A percentile compares a stretch with the other conserved stretches of the same genome.
Evolutionary conservation across 2,888 invertebrate genomes (phyloP).

Genomic region (Omphaloscelis lunosa): DNA sequence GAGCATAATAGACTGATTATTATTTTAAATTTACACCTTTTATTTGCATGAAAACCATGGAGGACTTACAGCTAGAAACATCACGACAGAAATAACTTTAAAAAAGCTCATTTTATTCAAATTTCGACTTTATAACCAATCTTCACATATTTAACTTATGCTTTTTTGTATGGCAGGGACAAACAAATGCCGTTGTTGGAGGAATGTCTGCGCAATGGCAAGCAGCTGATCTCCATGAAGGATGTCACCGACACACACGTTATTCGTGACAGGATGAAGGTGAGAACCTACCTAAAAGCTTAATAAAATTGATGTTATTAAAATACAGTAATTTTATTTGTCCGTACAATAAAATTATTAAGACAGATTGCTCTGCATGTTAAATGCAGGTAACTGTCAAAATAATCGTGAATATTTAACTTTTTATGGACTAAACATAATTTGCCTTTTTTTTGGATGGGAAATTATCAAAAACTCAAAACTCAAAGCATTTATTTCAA

Average conservation of each 20-base stretch:
- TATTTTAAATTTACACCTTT: no score
- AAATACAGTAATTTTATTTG: no score
- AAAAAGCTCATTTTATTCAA: not conserved
- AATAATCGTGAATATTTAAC: no score
- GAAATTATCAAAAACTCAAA: no score
- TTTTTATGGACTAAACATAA: no score
- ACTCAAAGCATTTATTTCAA: no score
- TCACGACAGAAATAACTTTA: not conserved
- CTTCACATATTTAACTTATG: not conserved
- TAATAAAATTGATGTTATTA: no score
- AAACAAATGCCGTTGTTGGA: constrained; percentile 93
- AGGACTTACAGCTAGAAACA: not conserved
- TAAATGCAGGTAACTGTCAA: no score
- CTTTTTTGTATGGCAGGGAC: constrained; percentile 82
- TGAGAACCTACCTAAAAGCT: not conserved
- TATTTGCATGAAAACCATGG: not conserved
- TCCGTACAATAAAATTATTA: no score
- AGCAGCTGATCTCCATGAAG: constrained; percentile 94
- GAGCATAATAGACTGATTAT: no score
- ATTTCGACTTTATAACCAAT: not conserved
- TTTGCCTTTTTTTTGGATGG: no score
- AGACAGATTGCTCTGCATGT: no score
- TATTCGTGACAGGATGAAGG: constrained; percentile 96
- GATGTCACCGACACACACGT: constrained; percentile 97
- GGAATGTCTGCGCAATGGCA: constrained; percentile 95